phyloP scores from a whole-genome alignment of 2,888 invertebrate genomes.

The Eulithis testata region DNA sequence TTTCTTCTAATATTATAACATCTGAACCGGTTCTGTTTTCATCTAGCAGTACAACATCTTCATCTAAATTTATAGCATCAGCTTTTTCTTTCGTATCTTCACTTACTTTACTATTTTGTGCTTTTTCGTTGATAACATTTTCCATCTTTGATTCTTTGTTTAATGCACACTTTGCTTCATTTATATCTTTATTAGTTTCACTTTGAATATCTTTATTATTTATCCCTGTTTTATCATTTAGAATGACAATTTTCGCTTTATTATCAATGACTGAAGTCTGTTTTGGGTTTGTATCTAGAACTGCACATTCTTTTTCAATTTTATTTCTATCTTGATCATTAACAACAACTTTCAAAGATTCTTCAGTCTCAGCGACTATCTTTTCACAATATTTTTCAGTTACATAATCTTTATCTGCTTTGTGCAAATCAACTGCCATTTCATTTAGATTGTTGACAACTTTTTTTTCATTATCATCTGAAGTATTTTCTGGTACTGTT shows the following conservation, averaged over 20 bases:
- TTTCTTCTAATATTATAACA: slow-evolving; percentile 15
- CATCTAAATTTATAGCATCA: slow-evolving; percentile 21
- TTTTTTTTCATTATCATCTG: not conserved
- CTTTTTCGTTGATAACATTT: not conserved
- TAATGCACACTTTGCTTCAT: too few relatives aligned
- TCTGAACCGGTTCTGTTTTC: slow-evolving; percentile 13
- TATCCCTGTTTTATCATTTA: not conserved
- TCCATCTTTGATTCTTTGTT: not conserved
- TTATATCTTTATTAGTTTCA: too few relatives aligned
- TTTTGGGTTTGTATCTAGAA: too few relatives aligned
- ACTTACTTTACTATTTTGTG: not conserved
- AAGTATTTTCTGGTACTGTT: not conserved
- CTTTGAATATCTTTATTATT: not conserved
- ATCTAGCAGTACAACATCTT: slow-evolving; percentile 5
- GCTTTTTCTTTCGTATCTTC: not conserved
- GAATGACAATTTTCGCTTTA: too few relatives aligned
- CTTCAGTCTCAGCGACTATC: not conserved
- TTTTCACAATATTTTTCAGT: not conserved
- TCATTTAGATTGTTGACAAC: not conserved
- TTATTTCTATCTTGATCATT: too few relatives aligned
- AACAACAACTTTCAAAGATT: too few relatives aligned
- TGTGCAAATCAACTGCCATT: not conserved
- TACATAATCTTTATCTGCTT: too few relatives aligned
- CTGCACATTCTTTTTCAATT: too few relatives aligned
- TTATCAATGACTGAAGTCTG: too few relatives aligned